Evolutionary conservation across 2,113 vertebrate species (phyloP).

Genomic region (Thalassoma bifasciatum): DNA sequence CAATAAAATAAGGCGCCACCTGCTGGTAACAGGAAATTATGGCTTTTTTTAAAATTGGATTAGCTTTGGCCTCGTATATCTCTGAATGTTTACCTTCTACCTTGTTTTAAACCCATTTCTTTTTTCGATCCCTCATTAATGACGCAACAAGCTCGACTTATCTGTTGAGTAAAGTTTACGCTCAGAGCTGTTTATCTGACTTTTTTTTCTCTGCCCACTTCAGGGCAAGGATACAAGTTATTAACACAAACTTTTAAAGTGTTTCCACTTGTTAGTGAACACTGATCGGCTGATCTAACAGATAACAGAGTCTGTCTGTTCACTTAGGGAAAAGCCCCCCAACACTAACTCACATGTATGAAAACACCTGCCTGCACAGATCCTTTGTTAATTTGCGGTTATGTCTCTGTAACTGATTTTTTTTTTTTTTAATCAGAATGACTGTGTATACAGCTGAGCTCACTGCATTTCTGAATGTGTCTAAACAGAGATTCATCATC

Average conservation of each 20-base stretch:
- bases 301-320: constrained; percentile 63
- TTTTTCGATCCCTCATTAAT: no score
- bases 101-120: no score
- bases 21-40: no score
- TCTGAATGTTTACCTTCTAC: no score
- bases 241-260: constrained; percentile 60
- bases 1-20: no score
- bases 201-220: constrained; percentile 38
- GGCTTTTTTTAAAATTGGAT: no score
- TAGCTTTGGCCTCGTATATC: no score
- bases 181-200: constrained; percentile 49
- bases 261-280: constrained; percentile 56
- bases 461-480: constrained; percentile 56
- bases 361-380: constrained; percentile 42
- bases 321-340: constrained; percentile 45
- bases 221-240: constrained; percentile 62
- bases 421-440: constrained; percentile 24
- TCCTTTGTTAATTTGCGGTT: constrained; percentile 55
- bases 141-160: constrained; percentile 36
- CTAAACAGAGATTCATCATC: constrained; percentile 72
- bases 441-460: constrained; percentile 79
- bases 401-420: constrained; percentile 36
- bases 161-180: constrained; percentile 47
- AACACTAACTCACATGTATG: constrained; percentile 19
- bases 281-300: constrained; percentile 59